Base-by-base conservation (phyloP, 2,113 vertebrate species). In the Progne subis region DNA sequence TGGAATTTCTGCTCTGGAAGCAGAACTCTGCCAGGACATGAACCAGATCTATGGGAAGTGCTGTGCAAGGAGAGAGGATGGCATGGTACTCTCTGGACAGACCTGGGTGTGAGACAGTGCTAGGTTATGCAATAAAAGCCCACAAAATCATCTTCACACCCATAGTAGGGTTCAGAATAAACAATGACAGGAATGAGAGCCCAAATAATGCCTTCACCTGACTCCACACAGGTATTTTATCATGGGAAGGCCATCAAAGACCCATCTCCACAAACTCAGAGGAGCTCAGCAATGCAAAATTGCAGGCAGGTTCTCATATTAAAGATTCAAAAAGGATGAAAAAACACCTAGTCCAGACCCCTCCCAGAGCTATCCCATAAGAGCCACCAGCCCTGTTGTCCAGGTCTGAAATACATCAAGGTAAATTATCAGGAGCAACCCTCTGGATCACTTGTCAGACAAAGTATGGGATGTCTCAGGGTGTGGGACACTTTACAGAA, bases 21-120 rank as follows among this genome's bases (percentile, higher is more conserved):
- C 1, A 3, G 29, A 60, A 0, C 12, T 2, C 8, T 55, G 3
- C 21, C 49, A 74, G 21, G 46, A 29, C 5, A 15, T 1, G 3
- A 39, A 88, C 52, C 7, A 88, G 6, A 21, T 28, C 2, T 0
- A 3, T 70, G 20, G 7, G 15, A 60, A 57, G 29, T 29, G 11
- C 5, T 65, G 23, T 34, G 9, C 15, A 32, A 67, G 12, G 23
- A 39, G 3, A 65, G 19, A 43, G 14, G 11, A n/a, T 29, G 23
- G 2, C 9, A 6, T n/a, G 25, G 12, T 47, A 32, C 4, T 29
- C 28, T 67, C 26, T n/a, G 18, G 4, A 16, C 47, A n/a, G 74
- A 31, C 10, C 13, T 49, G 34, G 31, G 5, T 16, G 18, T 83
- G 6, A 3, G 19, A 29, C 14, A 74, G n/a, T 25, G 17, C 1